phyloP scores from a whole-genome alignment of 2,797 vertebrate genomes.

The Myiotriccus ornatus region DNA sequence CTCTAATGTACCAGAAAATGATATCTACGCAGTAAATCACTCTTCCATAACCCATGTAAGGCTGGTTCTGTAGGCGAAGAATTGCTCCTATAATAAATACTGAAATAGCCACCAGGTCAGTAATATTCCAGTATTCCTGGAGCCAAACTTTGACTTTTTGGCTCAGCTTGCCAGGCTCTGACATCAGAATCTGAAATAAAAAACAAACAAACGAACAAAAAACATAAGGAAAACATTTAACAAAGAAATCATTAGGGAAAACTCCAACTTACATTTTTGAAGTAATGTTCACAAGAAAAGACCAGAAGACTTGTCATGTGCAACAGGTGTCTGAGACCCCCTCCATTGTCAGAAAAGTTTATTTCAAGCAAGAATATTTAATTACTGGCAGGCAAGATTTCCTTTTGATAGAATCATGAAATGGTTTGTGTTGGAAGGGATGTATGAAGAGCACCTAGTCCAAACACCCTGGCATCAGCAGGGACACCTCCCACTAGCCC shows the following conservation, averaged over 20 bases:
- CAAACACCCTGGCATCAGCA: background rate
- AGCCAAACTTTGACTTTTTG: conserved; percentile 99
- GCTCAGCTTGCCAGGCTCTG: conserved; percentile 95
- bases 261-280: background rate
- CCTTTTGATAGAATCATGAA: background rate
- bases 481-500: background rate
- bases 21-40: conserved; percentile 99
- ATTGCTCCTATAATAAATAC: conserved; percentile 90
- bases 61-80: conserved; percentile 91
- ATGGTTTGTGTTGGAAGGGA: background rate
- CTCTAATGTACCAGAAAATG: conserved; percentile 99
- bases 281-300: background rate
- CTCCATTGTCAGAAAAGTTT: background rate
- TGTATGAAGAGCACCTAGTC: background rate
- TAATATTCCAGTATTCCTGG: conserved; percentile 99
- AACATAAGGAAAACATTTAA: background rate
- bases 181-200: conserved; percentile 93
- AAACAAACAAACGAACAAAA: background rate
- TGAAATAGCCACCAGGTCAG: conserved; percentile 90
- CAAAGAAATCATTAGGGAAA: background rate
- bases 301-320: background rate
- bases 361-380: background rate
- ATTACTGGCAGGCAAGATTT: background rate
- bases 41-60: conserved; percentile 95
- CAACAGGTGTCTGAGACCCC: background rate